phyloP scores from a whole-genome alignment of 2,888 invertebrate genomes.

The Eremobia ochroleuca region DNA sequence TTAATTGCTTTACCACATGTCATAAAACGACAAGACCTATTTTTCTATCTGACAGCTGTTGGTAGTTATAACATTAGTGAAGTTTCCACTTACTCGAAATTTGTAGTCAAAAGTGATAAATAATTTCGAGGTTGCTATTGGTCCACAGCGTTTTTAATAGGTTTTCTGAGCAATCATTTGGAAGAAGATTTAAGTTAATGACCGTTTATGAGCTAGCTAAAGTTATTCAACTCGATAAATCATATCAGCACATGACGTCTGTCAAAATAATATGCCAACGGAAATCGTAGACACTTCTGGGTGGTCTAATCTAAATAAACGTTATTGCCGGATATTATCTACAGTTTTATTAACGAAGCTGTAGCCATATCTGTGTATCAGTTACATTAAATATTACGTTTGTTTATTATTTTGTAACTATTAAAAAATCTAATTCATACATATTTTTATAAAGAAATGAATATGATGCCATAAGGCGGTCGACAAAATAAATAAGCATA shows the following conservation, averaged over 20 bases:
- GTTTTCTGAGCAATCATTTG: background rate
- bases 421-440: background rate
- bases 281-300: constrained; percentile 13
- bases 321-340: constrained; percentile 42
- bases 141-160: background rate
- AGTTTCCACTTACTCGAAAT: background rate
- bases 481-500: no score
- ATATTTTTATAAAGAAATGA: no score
- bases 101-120: background rate
- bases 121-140: background rate
- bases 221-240: background rate
- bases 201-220: background rate
- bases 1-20: background rate
- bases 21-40: background rate
- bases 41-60: background rate
- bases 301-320: constrained; percentile 44
- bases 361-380: constrained; percentile 22
- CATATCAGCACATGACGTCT: background rate
- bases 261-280: constrained; percentile 15
- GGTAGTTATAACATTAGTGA: background rate
- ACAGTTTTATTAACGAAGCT: constrained; percentile 35
- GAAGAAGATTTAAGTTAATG: background rate
- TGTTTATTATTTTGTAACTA: constrained; percentile 21
- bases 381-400: constrained; percentile 14
- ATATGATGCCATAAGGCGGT: no score